Base-by-base conservation (phyloP, 2,888 invertebrate genomes). In the Drosophila kokeensis region DNA sequence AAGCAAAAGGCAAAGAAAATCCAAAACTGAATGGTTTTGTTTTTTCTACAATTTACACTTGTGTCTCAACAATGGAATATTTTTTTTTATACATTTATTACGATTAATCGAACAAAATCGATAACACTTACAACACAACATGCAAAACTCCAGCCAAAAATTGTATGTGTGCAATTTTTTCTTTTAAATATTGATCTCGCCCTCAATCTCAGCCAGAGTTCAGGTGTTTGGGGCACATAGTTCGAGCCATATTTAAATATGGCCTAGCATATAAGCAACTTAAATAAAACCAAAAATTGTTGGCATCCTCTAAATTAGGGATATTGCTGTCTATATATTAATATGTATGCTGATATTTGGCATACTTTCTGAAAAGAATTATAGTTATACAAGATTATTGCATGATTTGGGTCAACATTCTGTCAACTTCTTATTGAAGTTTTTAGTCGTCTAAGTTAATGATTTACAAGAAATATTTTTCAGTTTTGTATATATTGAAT, bases 91-190 rank as follows among this genome's bases (percentile, higher is more conserved):
- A 69, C 24, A 63, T 58, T 50, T 58, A 67, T 68, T 57, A 69
- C 53, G 49, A 50, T 11, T 13, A n/a, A 58, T 59, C 54, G 70
- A 54, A 45, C 13, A 40, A 29, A 58, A 38, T 50, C 63, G 70
- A 53, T 45, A 59, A 45, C 53, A 63, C 24, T 75, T 61, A 18
- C 49, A 62, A 53, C 21, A 34, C 53, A 4, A 30, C 58, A 64
- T 72, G 55, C 66, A 21, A 38, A 48, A 63, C 67, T 53, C 61
- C 70, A 75, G 80, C 77, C 77, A 77, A 77, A 77, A 77, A 70
- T 74, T 68, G 52, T 40, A 50, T 68, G 27, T 54, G 52, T 48
- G 48, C 21, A 18, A 36, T 8, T 27, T 63, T 58, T 24, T 21
- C 13, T 13, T 34, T 30, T 4, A 21, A 29, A 40, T 15, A 29